Conservation (phyloP, 2,888 invertebrate genomes). For the Oeneis ivallda region DNA sequence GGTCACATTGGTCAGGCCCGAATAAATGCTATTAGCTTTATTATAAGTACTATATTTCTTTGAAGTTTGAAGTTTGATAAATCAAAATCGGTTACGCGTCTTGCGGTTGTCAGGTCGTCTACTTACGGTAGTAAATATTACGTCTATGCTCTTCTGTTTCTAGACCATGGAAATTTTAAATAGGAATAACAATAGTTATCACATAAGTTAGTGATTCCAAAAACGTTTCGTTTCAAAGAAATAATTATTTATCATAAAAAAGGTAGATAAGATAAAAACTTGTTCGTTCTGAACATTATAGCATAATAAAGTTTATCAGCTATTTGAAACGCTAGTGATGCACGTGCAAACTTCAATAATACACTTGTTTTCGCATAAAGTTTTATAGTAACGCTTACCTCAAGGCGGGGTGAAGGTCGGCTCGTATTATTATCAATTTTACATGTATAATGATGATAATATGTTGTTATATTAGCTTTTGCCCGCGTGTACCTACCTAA, state of each 20-base stretch:
- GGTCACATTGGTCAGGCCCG: too few relatives aligned
- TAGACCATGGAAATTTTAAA: too few relatives aligned
- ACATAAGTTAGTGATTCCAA: neutral
- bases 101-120: too few relatives aligned
- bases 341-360: constrained; percentile 26
- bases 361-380: constrained; percentile 23
- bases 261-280: constrained; percentile 21
- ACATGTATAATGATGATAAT: too few relatives aligned
- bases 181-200: neutral
- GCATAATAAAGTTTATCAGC: constrained; percentile 30
- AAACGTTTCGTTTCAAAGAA: neutral
- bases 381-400: constrained; percentile 37
- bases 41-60: too few relatives aligned
- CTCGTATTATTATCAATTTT: constrained; percentile 1
- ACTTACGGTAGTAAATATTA: too few relatives aligned
- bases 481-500: too few relatives aligned
- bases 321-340: constrained; percentile 13
- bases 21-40: too few relatives aligned
- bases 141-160: too few relatives aligned
- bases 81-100: too few relatives aligned
- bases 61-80: too few relatives aligned
- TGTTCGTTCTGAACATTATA: constrained; percentile 15
- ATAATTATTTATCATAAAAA: constrained; percentile 6
- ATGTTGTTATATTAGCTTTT: too few relatives aligned
- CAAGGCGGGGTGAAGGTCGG: constrained; percentile 37